Percentiles rank a stretch among this genome's conserved stretches.
Evolutionary conservation across 2,888 invertebrate species (phyloP).

Genomic region (Prenolepis imparis): DNA sequence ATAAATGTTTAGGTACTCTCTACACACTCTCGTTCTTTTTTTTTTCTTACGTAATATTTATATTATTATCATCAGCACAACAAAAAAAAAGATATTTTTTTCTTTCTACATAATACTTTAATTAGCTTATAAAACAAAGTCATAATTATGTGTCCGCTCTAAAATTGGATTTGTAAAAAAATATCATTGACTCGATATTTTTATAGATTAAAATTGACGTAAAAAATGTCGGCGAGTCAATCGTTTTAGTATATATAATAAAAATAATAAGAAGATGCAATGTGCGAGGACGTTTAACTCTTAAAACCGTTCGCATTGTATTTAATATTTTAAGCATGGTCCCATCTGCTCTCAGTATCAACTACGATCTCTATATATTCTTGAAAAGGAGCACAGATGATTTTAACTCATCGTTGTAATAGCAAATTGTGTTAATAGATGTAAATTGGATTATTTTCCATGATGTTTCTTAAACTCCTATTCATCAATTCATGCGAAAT

Average conservation of each 20-base stretch:
- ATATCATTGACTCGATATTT: not conserved
- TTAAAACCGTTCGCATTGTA: not conserved
- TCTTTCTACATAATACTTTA: not conserved
- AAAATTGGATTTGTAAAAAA: conserved; percentile 7
- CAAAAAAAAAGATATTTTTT: not conserved
- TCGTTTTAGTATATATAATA: too few species aligned
- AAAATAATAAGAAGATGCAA: conserved; percentile 4
- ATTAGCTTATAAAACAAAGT: conserved; percentile 14
- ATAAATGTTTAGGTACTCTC: not conserved
- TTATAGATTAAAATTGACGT: conserved; percentile 7
- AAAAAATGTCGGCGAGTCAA: too few species aligned
- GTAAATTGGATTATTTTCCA: not conserved
- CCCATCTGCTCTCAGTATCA: not conserved
- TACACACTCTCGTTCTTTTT: not conserved
- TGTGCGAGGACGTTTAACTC: not conserved
- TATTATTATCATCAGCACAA: not conserved
- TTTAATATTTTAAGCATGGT: conserved; percentile 20
- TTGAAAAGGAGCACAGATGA: not conserved
- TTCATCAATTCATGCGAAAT: not conserved
- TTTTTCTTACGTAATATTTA: not conserved
- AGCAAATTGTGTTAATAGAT: not conserved
- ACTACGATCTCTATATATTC: not conserved
- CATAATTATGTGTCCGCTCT: not conserved
- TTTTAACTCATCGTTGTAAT: not conserved
- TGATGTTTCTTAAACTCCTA: not conserved